These are phyloP conservation scores for Bubo blakistoni DNA, from an alignment of 2,113 vertebrate species.

Conservation along the genomic window DNA sequence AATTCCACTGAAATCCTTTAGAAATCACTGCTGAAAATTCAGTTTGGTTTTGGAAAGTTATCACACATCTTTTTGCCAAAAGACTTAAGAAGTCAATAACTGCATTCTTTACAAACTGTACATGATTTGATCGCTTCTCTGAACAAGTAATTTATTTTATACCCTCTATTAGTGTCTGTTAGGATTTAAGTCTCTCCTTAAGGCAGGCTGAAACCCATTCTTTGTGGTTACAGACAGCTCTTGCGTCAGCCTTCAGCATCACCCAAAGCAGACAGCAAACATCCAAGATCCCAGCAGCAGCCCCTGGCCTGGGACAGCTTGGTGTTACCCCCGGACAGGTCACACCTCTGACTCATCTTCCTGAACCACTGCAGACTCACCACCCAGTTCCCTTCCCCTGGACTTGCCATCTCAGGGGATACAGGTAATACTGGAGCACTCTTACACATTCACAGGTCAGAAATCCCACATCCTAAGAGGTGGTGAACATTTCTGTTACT, in stretches of 20 bases:
- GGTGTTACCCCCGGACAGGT: not conserved
- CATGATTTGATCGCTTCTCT: not conserved
- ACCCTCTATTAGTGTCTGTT: not conserved
- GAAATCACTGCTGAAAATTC: not conserved
- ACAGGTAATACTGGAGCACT: not conserved
- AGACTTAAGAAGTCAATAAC: not conserved
- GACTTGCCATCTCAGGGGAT: not conserved
- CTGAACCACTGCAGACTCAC: not conserved
- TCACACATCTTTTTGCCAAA: not conserved
- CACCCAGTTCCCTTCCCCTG: not conserved
- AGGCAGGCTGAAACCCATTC: not conserved
- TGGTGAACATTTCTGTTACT: not conserved
- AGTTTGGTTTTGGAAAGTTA: not conserved
- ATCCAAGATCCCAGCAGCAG: accelerated
- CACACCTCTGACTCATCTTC: not conserved
- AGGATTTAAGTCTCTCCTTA: not conserved
- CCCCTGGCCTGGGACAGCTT: not conserved
- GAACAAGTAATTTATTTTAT: not conserved
- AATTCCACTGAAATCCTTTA: not conserved
- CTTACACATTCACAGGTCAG: not conserved
- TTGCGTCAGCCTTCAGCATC: not conserved
- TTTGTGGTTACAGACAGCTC: not conserved
- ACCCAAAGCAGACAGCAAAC: not conserved
- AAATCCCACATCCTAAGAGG: not conserved
- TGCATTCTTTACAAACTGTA: not conserved